Evolutionary conservation across 1,140 invertebrate genomes (phyloP).

Genomic region (Acromyrmex heyeri): DNA sequence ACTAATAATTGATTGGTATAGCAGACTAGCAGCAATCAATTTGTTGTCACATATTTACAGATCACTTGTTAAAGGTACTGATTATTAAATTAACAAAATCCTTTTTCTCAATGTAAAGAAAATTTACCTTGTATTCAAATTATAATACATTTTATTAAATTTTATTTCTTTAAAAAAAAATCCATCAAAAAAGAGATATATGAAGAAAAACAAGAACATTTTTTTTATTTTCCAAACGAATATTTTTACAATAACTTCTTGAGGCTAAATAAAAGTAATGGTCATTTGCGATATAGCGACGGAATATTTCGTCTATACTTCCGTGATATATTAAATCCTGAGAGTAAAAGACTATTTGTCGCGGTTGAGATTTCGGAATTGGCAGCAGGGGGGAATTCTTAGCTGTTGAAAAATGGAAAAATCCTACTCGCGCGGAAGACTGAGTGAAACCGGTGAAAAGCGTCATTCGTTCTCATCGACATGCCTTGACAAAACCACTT

Average conservation of each 20-base stretch:
- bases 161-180: not conserved
- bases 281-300: not conserved
- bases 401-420: constrained; percentile 54
- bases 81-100: too few relatives aligned
- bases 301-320: not conserved
- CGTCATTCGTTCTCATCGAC: constrained; percentile 72
- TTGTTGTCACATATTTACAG: too few relatives aligned
- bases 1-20: too few relatives aligned
- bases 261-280: not conserved
- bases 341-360: constrained; percentile 41
- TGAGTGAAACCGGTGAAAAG: constrained; percentile 47
- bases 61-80: too few relatives aligned
- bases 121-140: not conserved
- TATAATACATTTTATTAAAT: constrained; percentile 11
- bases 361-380: constrained; percentile 36
- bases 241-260: constrained; percentile 7
- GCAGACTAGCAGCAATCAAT: too few relatives aligned
- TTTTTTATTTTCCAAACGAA: not conserved
- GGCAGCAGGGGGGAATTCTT: constrained; percentile 37
- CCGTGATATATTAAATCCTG: not conserved
- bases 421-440: constrained; percentile 59
- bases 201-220: not conserved
- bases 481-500: constrained; percentile 69
- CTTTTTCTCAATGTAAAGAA: too few relatives aligned
- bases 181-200: too few relatives aligned